These are phyloP conservation scores for Gnatocerus cornutus DNA, from an alignment of 2,888 invertebrate species.

Conservation along the genomic window DNA sequence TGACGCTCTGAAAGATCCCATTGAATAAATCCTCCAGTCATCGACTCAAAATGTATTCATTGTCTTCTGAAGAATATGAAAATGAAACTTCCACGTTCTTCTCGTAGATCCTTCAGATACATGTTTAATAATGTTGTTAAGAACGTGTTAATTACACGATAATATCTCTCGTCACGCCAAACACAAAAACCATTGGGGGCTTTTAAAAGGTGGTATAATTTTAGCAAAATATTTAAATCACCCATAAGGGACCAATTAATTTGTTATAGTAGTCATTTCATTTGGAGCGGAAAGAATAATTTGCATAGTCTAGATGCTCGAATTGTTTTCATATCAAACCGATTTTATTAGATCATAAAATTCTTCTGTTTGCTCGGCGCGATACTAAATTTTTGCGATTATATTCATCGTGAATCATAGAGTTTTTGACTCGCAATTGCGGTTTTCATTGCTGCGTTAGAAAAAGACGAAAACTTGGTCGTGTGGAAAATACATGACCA, in stretches of 20 bases:
- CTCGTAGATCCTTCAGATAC: too few relatives aligned
- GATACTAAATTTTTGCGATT: constrained; percentile 14
- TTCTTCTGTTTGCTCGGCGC: constrained; percentile 20
- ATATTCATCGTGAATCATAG: constrained; percentile 29
- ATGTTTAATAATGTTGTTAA: constrained; percentile 24
- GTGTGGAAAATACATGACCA: constrained; percentile 39
- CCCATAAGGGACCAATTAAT: constrained; percentile 10
- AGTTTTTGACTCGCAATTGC: constrained; percentile 6
- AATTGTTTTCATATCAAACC: constrained; percentile 3
- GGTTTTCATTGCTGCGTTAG: constrained; percentile 17
- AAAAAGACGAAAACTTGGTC: constrained; percentile 32
- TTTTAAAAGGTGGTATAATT: constrained; percentile 5
- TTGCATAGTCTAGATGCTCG: constrained; percentile 17
- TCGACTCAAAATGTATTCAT: constrained; percentile 1
- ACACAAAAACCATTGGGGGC: constrained; percentile 14
- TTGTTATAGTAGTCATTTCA: constrained; percentile 18
- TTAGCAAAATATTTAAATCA: constrained; percentile 6
- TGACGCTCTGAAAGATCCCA: constrained; percentile 6
- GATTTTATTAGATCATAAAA: constrained; percentile 40
- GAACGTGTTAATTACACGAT: constrained; percentile 26
- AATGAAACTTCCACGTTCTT: not conserved
- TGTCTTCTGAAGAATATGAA: constrained; percentile 1
- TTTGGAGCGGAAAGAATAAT: constrained; percentile 16
- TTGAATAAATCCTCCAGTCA: constrained; percentile 21
- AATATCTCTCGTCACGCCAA: constrained; percentile 25